These are phyloP conservation scores for Vidua chalybeata DNA, from an alignment of 2,113 vertebrate genomes.

Conservation along the genomic window DNA sequence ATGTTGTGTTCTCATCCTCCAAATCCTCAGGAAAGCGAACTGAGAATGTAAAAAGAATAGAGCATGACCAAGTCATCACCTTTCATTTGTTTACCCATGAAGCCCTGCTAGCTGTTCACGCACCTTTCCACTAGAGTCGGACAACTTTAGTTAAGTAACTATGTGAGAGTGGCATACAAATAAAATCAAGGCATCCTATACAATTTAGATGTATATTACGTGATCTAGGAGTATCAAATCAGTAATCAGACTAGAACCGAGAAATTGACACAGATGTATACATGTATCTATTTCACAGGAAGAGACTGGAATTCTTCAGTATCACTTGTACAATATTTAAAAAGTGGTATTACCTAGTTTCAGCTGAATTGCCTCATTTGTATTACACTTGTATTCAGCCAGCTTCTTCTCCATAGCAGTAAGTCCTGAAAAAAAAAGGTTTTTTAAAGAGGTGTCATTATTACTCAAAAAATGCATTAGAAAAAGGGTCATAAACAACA, in stretches of 20 bases:
- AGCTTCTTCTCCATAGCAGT: conserved; percentile 95
- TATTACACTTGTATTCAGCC: conserved; percentile 97
- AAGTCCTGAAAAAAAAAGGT: conserved; percentile 73
- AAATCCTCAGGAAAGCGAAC: conserved; percentile 96
- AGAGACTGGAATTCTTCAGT: not conserved
- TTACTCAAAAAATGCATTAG: not conserved
- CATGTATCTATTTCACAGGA: not conserved
- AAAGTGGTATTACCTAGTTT: conserved; percentile 85
- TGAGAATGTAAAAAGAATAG: conserved; percentile 23
- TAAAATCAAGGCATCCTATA: not conserved
- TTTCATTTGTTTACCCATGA: not conserved
- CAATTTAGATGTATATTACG: not conserved
- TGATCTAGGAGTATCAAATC: not conserved
- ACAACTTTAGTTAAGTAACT: not conserved
- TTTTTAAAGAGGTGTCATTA: not conserved
- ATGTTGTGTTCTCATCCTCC: conserved; percentile 92
- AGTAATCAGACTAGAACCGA: not conserved
- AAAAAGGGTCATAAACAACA: not conserved
- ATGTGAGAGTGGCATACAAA: not conserved
- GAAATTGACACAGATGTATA: not conserved
- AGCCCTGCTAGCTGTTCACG: not conserved
- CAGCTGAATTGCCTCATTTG: conserved; percentile 94
- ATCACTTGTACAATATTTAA: not conserved
- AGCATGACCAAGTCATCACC: not conserved
- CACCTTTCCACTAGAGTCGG: not conserved